Evolutionary conservation across 2,797 vertebrate genomes (phyloP).

Genomic region (Lophotriccus pileatus): DNA sequence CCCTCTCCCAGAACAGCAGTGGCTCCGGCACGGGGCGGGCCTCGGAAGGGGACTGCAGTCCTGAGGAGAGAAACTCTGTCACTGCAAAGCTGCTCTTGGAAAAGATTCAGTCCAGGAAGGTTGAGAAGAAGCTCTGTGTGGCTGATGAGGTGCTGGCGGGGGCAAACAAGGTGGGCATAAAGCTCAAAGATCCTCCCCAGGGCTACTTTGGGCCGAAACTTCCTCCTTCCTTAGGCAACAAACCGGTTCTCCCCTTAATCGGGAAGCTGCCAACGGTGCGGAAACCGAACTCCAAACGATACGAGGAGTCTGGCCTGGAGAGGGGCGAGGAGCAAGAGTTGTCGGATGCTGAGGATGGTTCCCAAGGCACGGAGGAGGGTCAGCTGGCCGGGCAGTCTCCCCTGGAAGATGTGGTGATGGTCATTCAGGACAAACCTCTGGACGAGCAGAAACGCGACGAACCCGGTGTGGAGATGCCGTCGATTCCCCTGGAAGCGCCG

Average conservation of each 20-base stretch:
- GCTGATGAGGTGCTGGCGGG: conserved; percentile 75
- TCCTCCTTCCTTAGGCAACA: conserved; percentile 89
- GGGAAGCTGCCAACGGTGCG: conserved; percentile 90
- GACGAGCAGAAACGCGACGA: conserved; percentile 70
- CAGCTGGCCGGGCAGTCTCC: conserved; percentile 36
- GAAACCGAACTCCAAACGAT: conserved; percentile 82
- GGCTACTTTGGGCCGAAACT: conserved; percentile 98
- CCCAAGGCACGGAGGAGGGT: conserved; percentile 54
- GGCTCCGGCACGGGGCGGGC: conserved; percentile 58
- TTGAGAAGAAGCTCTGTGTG: conserved; percentile 72
- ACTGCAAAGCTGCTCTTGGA: conserved; percentile 92
- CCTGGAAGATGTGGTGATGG: conserved; percentile 57
- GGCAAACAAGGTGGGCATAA: conserved; percentile 84
- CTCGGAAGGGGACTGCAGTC: conserved; percentile 74
- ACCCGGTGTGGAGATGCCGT: conserved; percentile 57
- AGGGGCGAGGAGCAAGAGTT: conserved; percentile 76
- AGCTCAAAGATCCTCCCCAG: conserved; percentile 96
- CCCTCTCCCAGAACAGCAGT: conserved; percentile 62
- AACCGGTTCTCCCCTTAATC: conserved; percentile 91
- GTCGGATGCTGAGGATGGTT: conserved; percentile 69
- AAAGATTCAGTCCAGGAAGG: conserved; percentile 90
- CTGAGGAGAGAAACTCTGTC: conserved; percentile 86
- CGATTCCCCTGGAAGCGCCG: conserved; percentile 62
- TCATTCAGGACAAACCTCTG: conserved; percentile 60
- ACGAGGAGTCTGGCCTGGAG: conserved; percentile 78